A percentile compares a stretch with the other conserved stretches of the same genome.
Conservation (phyloP, 2,888 invertebrate genomes). For the Brenthis ino region DNA sequence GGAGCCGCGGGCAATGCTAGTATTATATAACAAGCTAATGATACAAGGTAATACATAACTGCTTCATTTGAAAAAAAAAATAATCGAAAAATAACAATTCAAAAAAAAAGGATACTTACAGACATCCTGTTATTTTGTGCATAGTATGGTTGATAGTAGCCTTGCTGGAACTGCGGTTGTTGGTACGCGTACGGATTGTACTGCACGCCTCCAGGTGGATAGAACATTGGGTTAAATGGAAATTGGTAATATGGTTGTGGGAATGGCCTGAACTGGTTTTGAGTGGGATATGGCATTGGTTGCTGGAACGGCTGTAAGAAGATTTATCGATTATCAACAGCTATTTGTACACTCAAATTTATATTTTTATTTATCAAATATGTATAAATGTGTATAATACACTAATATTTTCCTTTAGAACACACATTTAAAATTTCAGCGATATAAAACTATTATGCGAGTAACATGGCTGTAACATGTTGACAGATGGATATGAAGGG, state of each 20-base stretch:
- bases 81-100: too few relatives aligned
- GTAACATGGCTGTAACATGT: too few relatives aligned
- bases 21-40: too few relatives aligned
- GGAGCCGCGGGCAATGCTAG: too few relatives aligned
- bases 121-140: constrained; percentile 75
- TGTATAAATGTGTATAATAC: too few relatives aligned
- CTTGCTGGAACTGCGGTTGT: constrained; percentile 52
- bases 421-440: too few relatives aligned
- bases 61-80: too few relatives aligned
- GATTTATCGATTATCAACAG: background rate
- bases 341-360: constrained; percentile 4
- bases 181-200: constrained; percentile 75
- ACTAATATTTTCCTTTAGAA: too few relatives aligned
- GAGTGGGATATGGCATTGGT: constrained; percentile 63
- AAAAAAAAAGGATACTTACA: constrained; percentile 62
- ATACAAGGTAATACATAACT: too few relatives aligned
- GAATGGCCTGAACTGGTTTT: constrained; percentile 76
- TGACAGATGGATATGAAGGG: too few relatives aligned
- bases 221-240: constrained; percentile 71
- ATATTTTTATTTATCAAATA: background rate
- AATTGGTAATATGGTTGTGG: constrained; percentile 75
- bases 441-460: too few relatives aligned
- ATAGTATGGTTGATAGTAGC: constrained; percentile 68
- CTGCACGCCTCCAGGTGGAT: constrained; percentile 57
- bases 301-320: constrained; percentile 49